Evolutionary conservation across 2,888 invertebrate species (phyloP), one percentile per base, ranked within the genome.

Genomic region (Rhorus exstirpatorius): DNA sequence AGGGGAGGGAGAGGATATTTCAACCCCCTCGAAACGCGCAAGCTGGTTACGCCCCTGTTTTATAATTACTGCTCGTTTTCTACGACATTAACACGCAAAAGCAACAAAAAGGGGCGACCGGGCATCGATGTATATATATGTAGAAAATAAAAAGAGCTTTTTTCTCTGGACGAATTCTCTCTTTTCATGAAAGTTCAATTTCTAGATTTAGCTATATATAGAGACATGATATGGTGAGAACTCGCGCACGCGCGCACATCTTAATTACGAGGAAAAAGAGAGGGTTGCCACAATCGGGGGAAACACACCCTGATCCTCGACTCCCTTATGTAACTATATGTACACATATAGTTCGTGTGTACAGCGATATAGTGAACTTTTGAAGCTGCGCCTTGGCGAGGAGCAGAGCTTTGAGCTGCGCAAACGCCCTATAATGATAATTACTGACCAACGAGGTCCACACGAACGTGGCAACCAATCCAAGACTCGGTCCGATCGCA

Each of bases 391-490:
- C 83, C 80, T 70, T 53, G 71, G 51, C 49, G 49, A 75, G 78
- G 12, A 58, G 21, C 19, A 31, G 51, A 79, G 61, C 44, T 72
- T 51, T 76, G 76, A 44, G 65, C 74, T 81, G 87, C 87, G 87
- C 87, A 87, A 86, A 83, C 87, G 86, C 86, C 84, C 84, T 87
- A n/a, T n/a, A 86, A 88, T 86, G 83, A 81, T 87, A 92, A 92
- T 92, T 92, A 91, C 91, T 90, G 90, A 90, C 90, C 91, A 89
- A 90, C 89, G 88, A 88, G 83, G 74, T 78, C 83, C 85, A 84
- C 85, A 46, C 38, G 61, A 71, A 65, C 72, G 51, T 60, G 70
- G 24, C 79, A 84, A 81, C 86, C 86, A 86, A 85, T 86, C 81
- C 71, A 72, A 24, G 78, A 51, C 65, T 61, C 71, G 19, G 53